These are phyloP conservation scores for Epinotia nisella DNA, from an alignment of 2,888 invertebrate species.

Conservation along the genomic window DNA sequence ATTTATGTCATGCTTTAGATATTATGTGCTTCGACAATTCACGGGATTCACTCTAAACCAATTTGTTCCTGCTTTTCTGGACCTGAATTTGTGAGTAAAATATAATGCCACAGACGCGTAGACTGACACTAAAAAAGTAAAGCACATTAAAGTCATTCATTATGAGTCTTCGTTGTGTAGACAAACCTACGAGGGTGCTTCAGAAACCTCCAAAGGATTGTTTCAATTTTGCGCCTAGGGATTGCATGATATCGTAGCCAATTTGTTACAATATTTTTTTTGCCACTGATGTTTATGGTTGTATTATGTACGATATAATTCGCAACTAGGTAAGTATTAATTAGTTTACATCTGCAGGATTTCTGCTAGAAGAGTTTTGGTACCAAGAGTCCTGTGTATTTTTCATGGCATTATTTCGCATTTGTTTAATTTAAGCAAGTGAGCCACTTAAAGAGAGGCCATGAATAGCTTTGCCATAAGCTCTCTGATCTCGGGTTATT, in stretches of 20 bases:
- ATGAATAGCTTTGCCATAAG: conserved; percentile 2
- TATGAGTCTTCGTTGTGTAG: conserved; percentile 12
- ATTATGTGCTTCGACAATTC: neutral
- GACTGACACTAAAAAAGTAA: conserved; percentile 28
- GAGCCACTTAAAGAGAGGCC: neutral
- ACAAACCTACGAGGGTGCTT: conserved; percentile 50
- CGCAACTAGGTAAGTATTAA: neutral
- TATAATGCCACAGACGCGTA: neutral
- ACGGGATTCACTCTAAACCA: neutral
- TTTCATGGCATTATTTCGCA: neutral
- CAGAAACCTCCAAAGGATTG: conserved; percentile 69
- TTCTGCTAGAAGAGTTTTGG: neutral
- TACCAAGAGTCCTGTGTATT: neutral
- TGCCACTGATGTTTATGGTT: conserved; percentile 6
- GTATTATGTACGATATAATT: neutral
- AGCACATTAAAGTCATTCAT: conserved; percentile 32
- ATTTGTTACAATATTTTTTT: conserved; percentile 46
- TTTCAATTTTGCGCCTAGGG: conserved; percentile 54
- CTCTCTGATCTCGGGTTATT: conserved; percentile 22
- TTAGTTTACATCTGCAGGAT: neutral
- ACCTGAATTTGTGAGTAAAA: neutral
- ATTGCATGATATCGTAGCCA: conserved; percentile 41
- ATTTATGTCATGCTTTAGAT: neutral
- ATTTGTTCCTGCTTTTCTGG: neutral
- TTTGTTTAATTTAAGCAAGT: neutral